Percentiles rank a stretch among this genome's conserved stretches.
phyloP scores from a whole-genome alignment of 2,888 invertebrate species.

The Gastracanthus pulcherrimus region DNA sequence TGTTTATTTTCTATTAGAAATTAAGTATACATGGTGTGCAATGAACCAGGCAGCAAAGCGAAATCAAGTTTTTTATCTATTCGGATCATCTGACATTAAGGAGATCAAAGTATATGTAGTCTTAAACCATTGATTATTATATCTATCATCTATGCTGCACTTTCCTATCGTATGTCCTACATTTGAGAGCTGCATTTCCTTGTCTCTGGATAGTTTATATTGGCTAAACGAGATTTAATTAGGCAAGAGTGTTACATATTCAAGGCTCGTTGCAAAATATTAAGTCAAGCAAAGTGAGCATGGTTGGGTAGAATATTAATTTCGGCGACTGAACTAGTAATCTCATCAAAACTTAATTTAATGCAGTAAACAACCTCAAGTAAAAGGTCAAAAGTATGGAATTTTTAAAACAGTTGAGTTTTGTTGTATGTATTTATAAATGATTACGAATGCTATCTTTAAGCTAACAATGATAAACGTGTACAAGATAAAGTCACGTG shows the following conservation, averaged over 20 bases:
- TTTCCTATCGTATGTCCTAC: conserved; percentile 41
- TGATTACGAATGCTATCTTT: not conserved
- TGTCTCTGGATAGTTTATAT: conserved; percentile 9
- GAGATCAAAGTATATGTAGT: conserved; percentile 36
- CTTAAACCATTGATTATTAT: conserved; percentile 46
- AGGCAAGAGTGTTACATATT: not conserved
- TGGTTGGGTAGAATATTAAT: no score
- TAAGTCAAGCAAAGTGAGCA: not conserved
- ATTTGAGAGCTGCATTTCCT: conserved; percentile 34
- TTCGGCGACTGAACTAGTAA: no score
- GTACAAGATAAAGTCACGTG: not conserved
- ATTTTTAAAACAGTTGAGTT: not conserved
- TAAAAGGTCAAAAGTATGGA: no score
- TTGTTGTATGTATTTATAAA: not conserved
- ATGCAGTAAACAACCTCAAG: no score
- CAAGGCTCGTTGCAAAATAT: not conserved
- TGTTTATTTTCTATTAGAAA: no score
- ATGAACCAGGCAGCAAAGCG: conserved; percentile 24
- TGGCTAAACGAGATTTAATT: conserved; percentile 42
- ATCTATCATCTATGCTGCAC: conserved; percentile 44
- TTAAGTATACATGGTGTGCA: not conserved
- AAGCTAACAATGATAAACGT: not conserved
- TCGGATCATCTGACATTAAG: conserved; percentile 41
- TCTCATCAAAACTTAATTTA: no score
- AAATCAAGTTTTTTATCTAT: conserved; percentile 50